Conservation (phyloP, 1,140 invertebrate genomes). For the Vanessa atalanta region DNA sequence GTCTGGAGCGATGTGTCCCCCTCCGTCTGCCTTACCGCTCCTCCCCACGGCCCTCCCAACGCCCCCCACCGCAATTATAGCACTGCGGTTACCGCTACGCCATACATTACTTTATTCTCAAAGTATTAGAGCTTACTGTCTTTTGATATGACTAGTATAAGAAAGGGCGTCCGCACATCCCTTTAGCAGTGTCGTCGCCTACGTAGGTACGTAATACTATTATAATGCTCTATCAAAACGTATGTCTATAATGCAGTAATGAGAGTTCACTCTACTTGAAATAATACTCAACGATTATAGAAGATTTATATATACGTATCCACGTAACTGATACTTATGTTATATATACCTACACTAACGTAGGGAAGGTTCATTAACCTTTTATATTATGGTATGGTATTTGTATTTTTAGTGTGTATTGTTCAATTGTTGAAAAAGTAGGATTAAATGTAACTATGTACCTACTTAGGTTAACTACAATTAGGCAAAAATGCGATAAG, state of each 20-base stretch:
- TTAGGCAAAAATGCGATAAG: too few species aligned
- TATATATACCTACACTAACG: too few species aligned
- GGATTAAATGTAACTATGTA: too few species aligned
- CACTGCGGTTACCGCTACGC: constrained; percentile 50
- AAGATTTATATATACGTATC: neutral
- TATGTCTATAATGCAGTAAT: constrained; percentile 30
- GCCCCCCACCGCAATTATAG: constrained; percentile 71
- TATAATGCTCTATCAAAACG: constrained; percentile 34
- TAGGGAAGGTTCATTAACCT: too few species aligned
- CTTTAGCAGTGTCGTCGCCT: constrained; percentile 66
- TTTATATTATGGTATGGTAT: too few species aligned
- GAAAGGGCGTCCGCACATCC: constrained; percentile 62
- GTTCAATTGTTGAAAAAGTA: too few species aligned
- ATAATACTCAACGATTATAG: constrained; percentile 3
- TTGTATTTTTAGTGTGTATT: too few species aligned
- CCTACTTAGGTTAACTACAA: too few species aligned
- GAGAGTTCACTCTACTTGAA: constrained; percentile 7
- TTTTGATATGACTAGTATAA: constrained; percentile 31
- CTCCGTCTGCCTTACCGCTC: constrained; percentile 65
- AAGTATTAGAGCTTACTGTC: constrained; percentile 73
- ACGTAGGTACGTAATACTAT: constrained; percentile 53
- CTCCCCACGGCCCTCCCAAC: constrained; percentile 72
- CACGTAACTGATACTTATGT: neutral
- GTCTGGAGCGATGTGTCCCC: constrained; percentile 64
- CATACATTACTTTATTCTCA: constrained; percentile 62